These are phyloP conservation scores for Baccha elongata DNA, from an alignment of 2,888 invertebrate genomes.

Conservation along the genomic window DNA sequence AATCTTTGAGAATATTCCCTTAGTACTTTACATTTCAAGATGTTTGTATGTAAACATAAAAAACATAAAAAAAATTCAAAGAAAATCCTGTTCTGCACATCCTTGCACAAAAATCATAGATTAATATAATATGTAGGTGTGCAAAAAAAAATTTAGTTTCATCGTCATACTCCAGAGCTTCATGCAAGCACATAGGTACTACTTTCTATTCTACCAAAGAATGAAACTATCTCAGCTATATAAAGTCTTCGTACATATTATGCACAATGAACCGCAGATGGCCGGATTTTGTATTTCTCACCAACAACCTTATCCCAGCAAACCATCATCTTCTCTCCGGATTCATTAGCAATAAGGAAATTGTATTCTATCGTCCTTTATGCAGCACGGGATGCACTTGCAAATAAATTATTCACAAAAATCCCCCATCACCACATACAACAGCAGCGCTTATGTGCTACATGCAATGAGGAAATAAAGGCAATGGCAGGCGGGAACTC, in stretches of 20 bases:
- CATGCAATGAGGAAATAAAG: constrained; percentile 14
- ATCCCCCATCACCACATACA: constrained; percentile 11
- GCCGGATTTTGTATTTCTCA: constrained; percentile 41
- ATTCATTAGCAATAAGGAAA: constrained; percentile 65
- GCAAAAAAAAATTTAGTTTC: constrained; percentile 6
- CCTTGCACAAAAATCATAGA: constrained; percentile 32
- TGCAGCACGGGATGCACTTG: constrained; percentile 34
- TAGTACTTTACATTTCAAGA: constrained; percentile 10
- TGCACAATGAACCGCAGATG: constrained; percentile 35
- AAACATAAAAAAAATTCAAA: not conserved
- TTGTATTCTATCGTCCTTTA: constrained; percentile 43
- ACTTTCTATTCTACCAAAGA: not conserved
- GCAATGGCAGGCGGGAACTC: not conserved
- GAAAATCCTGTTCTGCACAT: constrained; percentile 7
- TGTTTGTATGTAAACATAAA: not conserved
- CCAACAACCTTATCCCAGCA: constrained; percentile 34
- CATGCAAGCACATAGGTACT: not conserved
- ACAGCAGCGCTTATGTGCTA: not conserved
- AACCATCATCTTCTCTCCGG: constrained; percentile 30
- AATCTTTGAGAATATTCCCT: constrained; percentile 1
- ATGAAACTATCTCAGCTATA: constrained; percentile 4
- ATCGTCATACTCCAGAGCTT: constrained; percentile 5
- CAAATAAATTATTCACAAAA: constrained; percentile 60
- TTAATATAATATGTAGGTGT: constrained; percentile 20
- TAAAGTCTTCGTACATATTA: constrained; percentile 7